Evolutionary conservation across 2,888 invertebrate species (phyloP), one percentile per base, ranked within the genome.

Genomic region (Andrena bicolor): DNA sequence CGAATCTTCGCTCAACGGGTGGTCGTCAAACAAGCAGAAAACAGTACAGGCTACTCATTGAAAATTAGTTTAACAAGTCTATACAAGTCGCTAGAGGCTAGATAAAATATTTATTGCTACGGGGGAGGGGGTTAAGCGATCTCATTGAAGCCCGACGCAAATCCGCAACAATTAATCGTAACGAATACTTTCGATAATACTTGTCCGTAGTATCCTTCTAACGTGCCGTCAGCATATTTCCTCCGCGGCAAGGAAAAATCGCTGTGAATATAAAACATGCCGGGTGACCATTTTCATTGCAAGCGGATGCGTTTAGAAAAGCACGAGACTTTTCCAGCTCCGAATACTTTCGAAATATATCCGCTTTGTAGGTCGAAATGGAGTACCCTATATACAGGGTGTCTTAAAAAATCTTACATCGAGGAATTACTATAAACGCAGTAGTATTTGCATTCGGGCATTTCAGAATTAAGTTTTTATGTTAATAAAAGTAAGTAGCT

Each of bases 131-230:
- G 23, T 56, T 66, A 82, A 78, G 73, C 82, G 53, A 68, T 58
- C 30, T 61, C 41, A 48, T 63, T 63, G 26, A 49, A 64, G 23
- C 6, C 23, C 20, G 66, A 63, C 53, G 68, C 51, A 26, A 51
- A 23, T 20, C 35, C 69, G 68, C 48, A 51, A 76, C 68, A 23
- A 69, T 68, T 65, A 66, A 71, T 53, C 64, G 51, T 68, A 81
- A 76, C 53, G 74, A 82, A 79, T 83, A 83, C 79, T 76, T 76
- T 41, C 65, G 23, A 16, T 82, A 80, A 82, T 76, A 76, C 76
- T 76, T 79, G 56, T 49, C 32, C 49, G 30, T 73, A 72, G 71
- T 82, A 82, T 75, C 20, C 66, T 23, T 48, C 58, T 76, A 80
- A 16, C 41, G 16, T 13, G 48, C 51, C 20, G n/a, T 68, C 13